Base-by-base conservation (phyloP, 2,888 invertebrate species). In the Hipparchia semele region DNA sequence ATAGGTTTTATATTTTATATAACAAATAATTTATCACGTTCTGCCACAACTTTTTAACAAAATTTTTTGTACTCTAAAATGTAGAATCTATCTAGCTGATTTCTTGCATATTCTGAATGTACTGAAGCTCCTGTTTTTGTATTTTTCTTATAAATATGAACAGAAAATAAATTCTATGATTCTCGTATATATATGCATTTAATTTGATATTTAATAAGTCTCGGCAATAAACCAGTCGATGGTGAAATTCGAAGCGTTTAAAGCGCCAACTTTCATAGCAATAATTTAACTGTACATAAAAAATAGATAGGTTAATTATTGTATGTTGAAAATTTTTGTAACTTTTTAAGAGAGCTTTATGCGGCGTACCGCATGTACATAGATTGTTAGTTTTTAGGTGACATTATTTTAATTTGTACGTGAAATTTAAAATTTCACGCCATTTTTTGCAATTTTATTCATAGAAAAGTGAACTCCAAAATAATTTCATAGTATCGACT, bases 311-410 rank as follows among this genome's bases (percentile, higher is more conserved):
- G 87, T 86, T 92, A 92, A 93, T 91, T 92, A 65, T 65, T 53
- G 51, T 65, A 91, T 84, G 91, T 92, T 92, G 87, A 90, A 82
- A 89, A 82, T 85, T 90, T 90, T 90, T 91, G 89, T 91, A 92
- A 87, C 92, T 90, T 90, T 90, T 90, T 92, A 91, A 92, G 90
- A 92, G 91, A 93, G 92, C 92, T 92, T 92, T 93, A 91, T 89
- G 89, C 90, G 90, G 86, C 80, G 75, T 74, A 80, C 84, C 89
- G 91, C 86, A 83, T 92, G 90, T 92, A 91, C 87, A 91, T 79
- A 80, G 70, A 75, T 79, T 86, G 79, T 81, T 89, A 89, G 86
- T 82, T 80, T 81, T 83, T 90, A 89, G 85, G 79, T 78, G 77
- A 80, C 80, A 79, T 83, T 82, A 75, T 71, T 59, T 12, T 71